Evolutionary conservation across 2,797 vertebrate genomes (phyloP).

Genomic region (Premnoplex brunnescens): DNA sequence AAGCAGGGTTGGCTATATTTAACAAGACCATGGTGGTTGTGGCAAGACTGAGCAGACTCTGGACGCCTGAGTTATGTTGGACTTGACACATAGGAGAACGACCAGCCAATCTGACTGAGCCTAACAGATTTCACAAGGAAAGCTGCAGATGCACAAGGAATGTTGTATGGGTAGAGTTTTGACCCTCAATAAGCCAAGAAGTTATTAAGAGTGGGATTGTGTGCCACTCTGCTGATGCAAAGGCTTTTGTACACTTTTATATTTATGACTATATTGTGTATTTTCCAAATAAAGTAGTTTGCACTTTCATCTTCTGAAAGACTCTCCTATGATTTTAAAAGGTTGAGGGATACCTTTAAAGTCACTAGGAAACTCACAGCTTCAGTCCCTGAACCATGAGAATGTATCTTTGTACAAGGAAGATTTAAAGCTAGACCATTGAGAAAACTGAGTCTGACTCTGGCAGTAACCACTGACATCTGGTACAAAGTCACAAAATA

Average conservation of each 20-base stretch:
- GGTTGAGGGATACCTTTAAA: neutral
- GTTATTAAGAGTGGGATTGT: neutral
- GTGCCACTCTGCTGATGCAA: neutral
- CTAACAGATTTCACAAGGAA: accelerated
- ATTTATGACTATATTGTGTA: neutral
- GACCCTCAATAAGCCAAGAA: neutral
- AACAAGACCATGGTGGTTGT: neutral
- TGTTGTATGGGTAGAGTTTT: neutral
- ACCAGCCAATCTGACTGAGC: neutral
- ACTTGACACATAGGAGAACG: neutral
- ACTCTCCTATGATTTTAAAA: neutral
- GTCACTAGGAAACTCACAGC: neutral
- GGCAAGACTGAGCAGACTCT: neutral
- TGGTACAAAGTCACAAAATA: neutral
- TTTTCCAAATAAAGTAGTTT: neutral
- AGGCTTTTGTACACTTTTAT: neutral
- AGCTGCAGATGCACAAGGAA: neutral
- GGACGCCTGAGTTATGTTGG: neutral
- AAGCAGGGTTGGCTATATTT: neutral
- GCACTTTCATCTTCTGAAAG: neutral
- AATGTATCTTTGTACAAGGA: neutral
- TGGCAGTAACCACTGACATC: neutral
- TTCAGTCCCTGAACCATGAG: neutral
- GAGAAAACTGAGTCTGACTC: neutral
- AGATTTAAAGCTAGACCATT: neutral